phyloP scores from a whole-genome alignment of 2,113 vertebrate genomes.

The Phyllostomus discolor region DNA sequence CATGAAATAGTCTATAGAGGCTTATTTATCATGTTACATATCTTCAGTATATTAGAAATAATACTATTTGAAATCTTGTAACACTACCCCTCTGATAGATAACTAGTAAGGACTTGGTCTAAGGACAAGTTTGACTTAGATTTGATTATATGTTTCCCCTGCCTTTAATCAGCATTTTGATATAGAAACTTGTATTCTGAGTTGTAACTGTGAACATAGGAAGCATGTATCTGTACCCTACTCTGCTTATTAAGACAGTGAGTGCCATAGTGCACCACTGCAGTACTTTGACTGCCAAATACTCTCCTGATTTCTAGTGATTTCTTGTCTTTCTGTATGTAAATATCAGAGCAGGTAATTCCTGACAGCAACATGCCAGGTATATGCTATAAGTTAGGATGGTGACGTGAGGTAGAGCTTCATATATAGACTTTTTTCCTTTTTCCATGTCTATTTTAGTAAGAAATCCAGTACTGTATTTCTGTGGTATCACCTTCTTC shows the following conservation, averaged over 20 bases:
- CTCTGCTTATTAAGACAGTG: neutral
- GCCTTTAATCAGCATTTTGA: neutral
- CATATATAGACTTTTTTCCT: neutral
- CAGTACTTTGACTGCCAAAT: neutral
- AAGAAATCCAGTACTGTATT: neutral
- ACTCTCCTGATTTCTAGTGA: neutral
- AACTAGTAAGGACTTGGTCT: neutral
- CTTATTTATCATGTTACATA: neutral
- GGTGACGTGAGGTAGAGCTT: neutral
- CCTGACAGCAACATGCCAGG: neutral
- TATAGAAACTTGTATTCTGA: conserved; percentile 18
- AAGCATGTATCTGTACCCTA: neutral
- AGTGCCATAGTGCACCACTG: neutral
- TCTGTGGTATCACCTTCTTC: neutral
- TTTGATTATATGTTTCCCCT: neutral
- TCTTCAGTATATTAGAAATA: neutral
- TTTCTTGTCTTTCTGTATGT: neutral
- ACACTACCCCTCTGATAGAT: neutral
- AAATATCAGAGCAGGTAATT: neutral
- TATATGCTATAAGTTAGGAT: neutral
- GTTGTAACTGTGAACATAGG: neutral
- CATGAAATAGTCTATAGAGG: neutral
- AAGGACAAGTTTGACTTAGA: neutral
- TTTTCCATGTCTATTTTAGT: conserved; percentile 11
- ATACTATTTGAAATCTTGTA: neutral